Percentiles rank a stretch among this genome's conserved stretches.
phyloP scores from a whole-genome alignment of 2,888 invertebrate genomes.

The Drosophila bunnanda region DNA sequence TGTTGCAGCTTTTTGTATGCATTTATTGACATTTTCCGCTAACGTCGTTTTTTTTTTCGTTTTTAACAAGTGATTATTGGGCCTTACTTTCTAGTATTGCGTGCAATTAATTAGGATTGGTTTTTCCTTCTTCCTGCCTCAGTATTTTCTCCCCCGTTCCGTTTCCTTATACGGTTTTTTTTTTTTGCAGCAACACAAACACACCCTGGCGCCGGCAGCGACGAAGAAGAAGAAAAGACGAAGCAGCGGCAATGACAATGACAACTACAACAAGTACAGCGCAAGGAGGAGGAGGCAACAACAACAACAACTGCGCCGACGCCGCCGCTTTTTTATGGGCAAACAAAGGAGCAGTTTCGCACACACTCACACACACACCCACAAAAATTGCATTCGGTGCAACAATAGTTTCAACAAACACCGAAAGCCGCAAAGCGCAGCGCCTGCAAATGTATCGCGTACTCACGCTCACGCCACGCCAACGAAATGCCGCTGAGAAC shows the following conservation, averaged over 20 bases:
- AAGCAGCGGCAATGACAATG: slow-evolving; percentile 50
- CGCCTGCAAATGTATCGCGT: slow-evolving; percentile 1
- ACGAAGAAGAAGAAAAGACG: slow-evolving; percentile 22
- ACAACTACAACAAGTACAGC: slow-evolving; percentile 48
- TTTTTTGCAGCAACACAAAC: slow-evolving; percentile 30
- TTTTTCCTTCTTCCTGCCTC: slow-evolving; percentile 5
- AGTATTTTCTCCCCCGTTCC: slow-evolving; percentile 12
- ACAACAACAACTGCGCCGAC: slow-evolving; percentile 57
- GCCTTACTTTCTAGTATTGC: slow-evolving; percentile 45
- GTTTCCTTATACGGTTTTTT: slow-evolving; percentile 43
- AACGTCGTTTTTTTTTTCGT: slow-evolving; percentile 5
- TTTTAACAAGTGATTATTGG: slow-evolving; percentile 24
- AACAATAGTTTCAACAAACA: slow-evolving; percentile 11
- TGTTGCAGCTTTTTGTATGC: slow-evolving; percentile 61
- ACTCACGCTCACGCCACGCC: slow-evolving; percentile 14
- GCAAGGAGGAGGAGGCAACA: slow-evolving; percentile 34
- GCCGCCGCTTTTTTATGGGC: slow-evolving; percentile 61
- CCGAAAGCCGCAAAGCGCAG: neutral
- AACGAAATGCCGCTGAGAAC: slow-evolving; percentile 4
- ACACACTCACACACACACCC: slow-evolving; percentile 48
- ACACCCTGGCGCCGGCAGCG: slow-evolving; percentile 61
- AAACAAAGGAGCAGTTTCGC: slow-evolving; percentile 77
- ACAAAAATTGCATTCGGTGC: slow-evolving; percentile 30
- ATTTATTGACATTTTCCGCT: slow-evolving; percentile 74
- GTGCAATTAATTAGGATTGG: slow-evolving; percentile 67